Evolutionary conservation across 1,140 invertebrate species (phyloP), one percentile per base, ranked within the genome.

Genomic region (Drosophila trapezifrons): DNA sequence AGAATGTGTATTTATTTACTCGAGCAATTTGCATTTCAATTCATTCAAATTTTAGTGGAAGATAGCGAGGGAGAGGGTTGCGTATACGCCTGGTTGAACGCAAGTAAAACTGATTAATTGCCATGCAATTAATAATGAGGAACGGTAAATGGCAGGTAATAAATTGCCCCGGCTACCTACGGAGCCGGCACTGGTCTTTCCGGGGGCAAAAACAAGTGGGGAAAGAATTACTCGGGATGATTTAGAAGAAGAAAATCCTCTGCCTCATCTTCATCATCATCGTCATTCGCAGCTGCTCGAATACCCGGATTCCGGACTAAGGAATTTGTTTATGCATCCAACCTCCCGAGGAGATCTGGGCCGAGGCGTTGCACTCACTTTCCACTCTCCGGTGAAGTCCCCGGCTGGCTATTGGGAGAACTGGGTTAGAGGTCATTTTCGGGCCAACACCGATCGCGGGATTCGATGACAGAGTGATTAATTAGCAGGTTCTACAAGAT

Each of bases 121-220:
- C 83, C 60, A 40, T 79, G 79, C 59, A 86, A 86, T 86, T 83
- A 87, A 86, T 86, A 87, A 87, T 87, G 82, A 76, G 83, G 55
- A 87, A 78, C 71, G 83, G 83, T 79, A 87, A 86, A 83, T 86
- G 82, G 83, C 82, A 86, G 82, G 83, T 86, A 86, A 86, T 86
- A 86, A 86, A 86, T 86, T 83, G 76, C 74, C 74, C 47, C 46
- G 47, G 42, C 64, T 65, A 65, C 56, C 45, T 43, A 46, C 17
- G 27, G 67, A 70, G 67, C 49, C 12, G 12, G 12, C 17, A 37
- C 58, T 25, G 63, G 57, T 42, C 38, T 32, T 27, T 46, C 49
- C 15, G 17, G 4, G 27, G 25, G 5, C 22, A 25, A 10, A 51
- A 20, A 20, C 5, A 8, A 8, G 12, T n/a, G 63, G 63, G 15